Evolutionary conservation across 2,113 vertebrate species (phyloP), one percentile per base, ranked within the genome.

Genomic region (Thermophis baileyi): DNA sequence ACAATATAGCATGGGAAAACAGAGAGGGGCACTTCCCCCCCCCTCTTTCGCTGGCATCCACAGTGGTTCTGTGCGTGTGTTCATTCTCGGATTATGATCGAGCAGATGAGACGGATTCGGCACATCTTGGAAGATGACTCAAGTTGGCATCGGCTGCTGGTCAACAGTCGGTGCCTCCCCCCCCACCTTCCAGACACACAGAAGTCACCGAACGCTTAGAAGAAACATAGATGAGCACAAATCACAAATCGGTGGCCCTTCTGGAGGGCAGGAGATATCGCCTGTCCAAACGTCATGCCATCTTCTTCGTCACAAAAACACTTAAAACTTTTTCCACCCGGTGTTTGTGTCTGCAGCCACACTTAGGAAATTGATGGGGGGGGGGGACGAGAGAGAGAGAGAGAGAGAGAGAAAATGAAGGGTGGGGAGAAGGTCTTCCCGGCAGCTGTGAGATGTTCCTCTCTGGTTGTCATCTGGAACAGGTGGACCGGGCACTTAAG

Each of bases 361-460:
- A 18, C 85, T 88, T 74, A 51, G 18, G 57, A 49, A 27, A 14
- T 50, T 11, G 18, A 6, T 6, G 7, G 55, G 27, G 0, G 16
- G 20, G 14, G 22, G 7, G 53, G 51, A n/a, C n/a, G 50, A 12
- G 50, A 12, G 50, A 8, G 47, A 4, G 47, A 3, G 8, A 49
- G 44, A 49, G 47, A 63, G 63, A 46, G 87, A 12, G 30, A n/a
- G 85, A 18, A n/a, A 2, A 74, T 9, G 4, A 63, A 53, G 46
- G 69, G 69, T 1, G n/a, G 16, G n/a, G n/a, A 20, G 69, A 74
- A 74, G 35, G 35, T 25, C n/a, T 63, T 35, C 25, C 22, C 60
- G 85, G 86, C 93, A 94, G 91, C 93, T 94, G 93, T 91, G 90
- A 91, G 53, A 86, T 89, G 89, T 93, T 91, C 27, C 69, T 47